Evolutionary conservation across 1,140 invertebrate species (phyloP), one percentile per base, ranked within the genome.

Genomic region (Pseudomyrmex sp.): DNA sequence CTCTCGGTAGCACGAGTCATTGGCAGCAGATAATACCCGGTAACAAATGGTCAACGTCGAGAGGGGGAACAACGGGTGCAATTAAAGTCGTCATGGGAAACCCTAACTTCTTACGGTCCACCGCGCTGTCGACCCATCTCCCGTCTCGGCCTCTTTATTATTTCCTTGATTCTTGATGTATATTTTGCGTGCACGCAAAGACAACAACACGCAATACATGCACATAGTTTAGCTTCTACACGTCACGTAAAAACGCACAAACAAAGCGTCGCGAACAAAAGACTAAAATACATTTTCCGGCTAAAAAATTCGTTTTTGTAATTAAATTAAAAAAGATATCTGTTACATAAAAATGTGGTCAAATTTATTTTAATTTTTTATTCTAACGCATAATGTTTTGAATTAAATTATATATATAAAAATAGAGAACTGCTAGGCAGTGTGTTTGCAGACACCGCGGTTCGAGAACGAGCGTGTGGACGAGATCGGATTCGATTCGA

Each of bases 51-150:
- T 85, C 90, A 88, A 90, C 80, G 72, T 77, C 83, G 85, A 82
- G 73, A 87, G 12, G 91, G 91, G 80, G 88, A 91, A 91, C 91
- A 92, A 93, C 92, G 89, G 85, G 62, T 73, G 85, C 91, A 93
- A 93, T 93, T 91, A 91, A 93, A 93, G 89, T 93, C 91, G 92
- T 92, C 92, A 93, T 94, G 93, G 93, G 92, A 93, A 94, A 93
- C 90, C 91, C 89, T 87, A 92, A 90, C 85, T 91, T 92, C 91
- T 93, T 94, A 92, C 90, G 90, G 91, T 93, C 91, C 86, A 90
- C 87, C 91, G 93, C 91, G 90, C 89, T 90, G 85, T 76, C 80
- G 70, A 75, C 85, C 77, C 77, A 83, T 87, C 87, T 87, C 85
- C 69, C 82, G 80, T 88, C 85, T 89, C 75, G 87, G 87, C 69